Percentiles rank a stretch among this genome's conserved stretches.
Evolutionary conservation across 2,797 vertebrate species (phyloP).

Genomic region (Pseudochaenichthys georgianus): DNA sequence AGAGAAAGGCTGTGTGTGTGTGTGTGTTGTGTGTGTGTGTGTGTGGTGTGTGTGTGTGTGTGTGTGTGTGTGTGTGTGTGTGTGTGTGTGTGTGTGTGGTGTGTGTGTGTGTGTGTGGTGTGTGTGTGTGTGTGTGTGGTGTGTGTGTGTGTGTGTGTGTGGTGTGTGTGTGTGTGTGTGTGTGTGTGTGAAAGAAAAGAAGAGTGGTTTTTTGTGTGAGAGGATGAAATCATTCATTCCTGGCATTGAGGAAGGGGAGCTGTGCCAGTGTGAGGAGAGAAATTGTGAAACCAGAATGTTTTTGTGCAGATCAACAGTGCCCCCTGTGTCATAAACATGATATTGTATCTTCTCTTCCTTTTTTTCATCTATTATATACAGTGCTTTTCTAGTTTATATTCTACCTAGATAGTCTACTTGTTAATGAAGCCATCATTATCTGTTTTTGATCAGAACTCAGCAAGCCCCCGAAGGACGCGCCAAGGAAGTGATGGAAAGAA

Average conservation of each 20-base stretch:
- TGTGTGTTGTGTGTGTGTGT: no score
- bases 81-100: no score
- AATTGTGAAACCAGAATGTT: not conserved
- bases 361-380: slow-evolving; percentile 8
- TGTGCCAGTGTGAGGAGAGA: slow-evolving; percentile 36
- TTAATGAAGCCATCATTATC: slow-evolving; percentile 41
- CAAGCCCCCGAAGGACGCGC: slow-evolving; percentile 17
- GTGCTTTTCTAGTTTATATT: slow-evolving; percentile 23
- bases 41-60: no score
- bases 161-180: not conserved
- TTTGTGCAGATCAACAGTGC: slow-evolving; percentile 65
- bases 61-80: no score
- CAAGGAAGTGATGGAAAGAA: slow-evolving; percentile 21
- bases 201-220: no score
- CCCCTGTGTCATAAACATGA: slow-evolving; percentile 53
- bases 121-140: no score
- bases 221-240: no score
- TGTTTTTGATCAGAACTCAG: slow-evolving; percentile 21
- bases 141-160: no score
- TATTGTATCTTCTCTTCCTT: slow-evolving; percentile 15
- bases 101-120: no score
- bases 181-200: no score
- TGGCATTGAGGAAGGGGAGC: slow-evolving; percentile 36
- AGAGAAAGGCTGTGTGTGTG: not conserved
- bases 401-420: slow-evolving; percentile 1